phyloP scores from a whole-genome alignment of 2,797 vertebrate genomes.

The Amblyraja radiata region DNA sequence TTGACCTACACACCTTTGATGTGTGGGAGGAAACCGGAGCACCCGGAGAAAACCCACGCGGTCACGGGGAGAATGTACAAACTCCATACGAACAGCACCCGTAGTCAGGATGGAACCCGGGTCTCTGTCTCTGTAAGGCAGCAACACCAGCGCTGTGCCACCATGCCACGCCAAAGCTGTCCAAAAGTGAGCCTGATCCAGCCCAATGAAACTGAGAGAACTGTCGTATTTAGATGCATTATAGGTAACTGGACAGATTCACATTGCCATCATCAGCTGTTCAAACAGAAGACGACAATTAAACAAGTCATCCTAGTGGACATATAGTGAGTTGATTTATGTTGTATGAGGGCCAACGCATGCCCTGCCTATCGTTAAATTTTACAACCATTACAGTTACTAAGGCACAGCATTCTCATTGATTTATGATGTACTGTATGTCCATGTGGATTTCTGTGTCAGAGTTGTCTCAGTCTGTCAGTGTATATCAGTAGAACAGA shows the following conservation, averaged over 20 bases:
- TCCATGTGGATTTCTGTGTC: conserved; percentile 7
- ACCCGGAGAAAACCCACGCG: no score
- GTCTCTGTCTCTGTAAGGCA: no score
- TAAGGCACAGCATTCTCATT: conserved; percentile 21
- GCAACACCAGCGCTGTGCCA: no score
- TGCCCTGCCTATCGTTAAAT: neutral
- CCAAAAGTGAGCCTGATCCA: no score
- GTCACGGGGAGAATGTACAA: no score
- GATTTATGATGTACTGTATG: conserved; percentile 1
- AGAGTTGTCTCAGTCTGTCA: conserved; percentile 17
- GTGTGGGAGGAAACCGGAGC: no score
- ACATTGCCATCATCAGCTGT: neutral
- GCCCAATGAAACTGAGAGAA: neutral
- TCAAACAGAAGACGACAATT: neutral
- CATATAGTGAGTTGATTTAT: neutral
- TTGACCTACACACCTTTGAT: no score
- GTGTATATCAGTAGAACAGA: neutral
- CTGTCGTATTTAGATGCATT: neutral
- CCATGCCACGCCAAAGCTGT: no score
- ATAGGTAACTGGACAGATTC: neutral
- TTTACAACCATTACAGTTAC: neutral
- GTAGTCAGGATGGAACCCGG: no score
- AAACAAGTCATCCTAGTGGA: neutral
- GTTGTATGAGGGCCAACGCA: neutral
- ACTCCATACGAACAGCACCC: no score